These are phyloP conservation scores for Solenopsis invicta DNA, from an alignment of 1,140 invertebrate genomes.

Conservation along the genomic window DNA sequence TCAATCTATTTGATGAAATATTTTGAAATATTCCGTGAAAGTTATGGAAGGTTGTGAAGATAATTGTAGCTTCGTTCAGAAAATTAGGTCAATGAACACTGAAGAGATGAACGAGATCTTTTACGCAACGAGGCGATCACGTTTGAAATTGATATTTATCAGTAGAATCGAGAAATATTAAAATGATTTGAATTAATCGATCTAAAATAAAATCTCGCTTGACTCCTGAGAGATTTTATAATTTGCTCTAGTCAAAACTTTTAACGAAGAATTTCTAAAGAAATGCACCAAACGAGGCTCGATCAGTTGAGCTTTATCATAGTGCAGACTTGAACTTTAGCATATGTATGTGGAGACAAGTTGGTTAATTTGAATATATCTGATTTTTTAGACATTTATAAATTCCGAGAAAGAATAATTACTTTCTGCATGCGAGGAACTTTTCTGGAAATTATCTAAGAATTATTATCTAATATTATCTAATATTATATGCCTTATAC, in stretches of 20 bases:
- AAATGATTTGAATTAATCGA: slow-evolving; percentile 9
- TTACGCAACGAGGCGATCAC: background rate
- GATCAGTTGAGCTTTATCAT: slow-evolving; percentile 49
- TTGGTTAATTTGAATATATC: slow-evolving; percentile 31
- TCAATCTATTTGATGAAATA: background rate
- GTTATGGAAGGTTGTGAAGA: slow-evolving; percentile 18
- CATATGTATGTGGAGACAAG: slow-evolving; percentile 18
- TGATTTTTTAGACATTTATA: slow-evolving; percentile 20
- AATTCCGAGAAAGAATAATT: background rate
- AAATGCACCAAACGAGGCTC: slow-evolving; percentile 23
- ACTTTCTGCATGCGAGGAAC: background rate
- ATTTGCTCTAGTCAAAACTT: background rate
- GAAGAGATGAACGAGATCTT: slow-evolving; percentile 13
- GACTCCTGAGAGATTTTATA: background rate
- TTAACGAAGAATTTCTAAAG: slow-evolving; percentile 6
- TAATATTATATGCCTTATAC: too few species aligned
- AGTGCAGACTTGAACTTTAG: slow-evolving; percentile 39
- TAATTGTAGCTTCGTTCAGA: background rate
- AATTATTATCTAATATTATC: too few species aligned
- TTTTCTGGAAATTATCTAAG: too few species aligned
- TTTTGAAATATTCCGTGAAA: background rate
- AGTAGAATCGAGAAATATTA: background rate
- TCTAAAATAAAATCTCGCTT: background rate
- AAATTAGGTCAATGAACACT: slow-evolving; percentile 38
- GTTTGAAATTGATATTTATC: slow-evolving; percentile 12